Percentiles rank a stretch among this genome's conserved stretches.
These are phyloP conservation scores for Eueremaeus valkanovi DNA, from an alignment of 2,888 invertebrate species.

Conservation along the genomic window DNA sequence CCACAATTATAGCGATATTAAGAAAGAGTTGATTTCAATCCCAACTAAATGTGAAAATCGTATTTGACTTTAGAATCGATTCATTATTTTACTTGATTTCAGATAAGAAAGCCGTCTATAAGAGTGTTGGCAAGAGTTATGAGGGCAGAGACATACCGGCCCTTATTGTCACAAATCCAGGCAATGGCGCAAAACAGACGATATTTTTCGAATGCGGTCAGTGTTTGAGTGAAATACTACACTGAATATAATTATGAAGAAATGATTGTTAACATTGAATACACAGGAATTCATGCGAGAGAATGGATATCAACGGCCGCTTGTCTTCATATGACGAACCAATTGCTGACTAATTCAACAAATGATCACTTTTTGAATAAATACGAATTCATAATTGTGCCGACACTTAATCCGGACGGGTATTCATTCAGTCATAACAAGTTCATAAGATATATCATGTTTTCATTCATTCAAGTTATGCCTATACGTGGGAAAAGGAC, in stretches of 20 bases:
- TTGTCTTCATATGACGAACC: conserved; percentile 47
- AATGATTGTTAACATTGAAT: no score
- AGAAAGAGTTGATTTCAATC: neutral
- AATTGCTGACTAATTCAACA: conserved; percentile 46
- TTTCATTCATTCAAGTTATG: conserved; percentile 44
- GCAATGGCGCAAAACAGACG: conserved; percentile 45
- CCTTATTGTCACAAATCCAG: conserved; percentile 42
- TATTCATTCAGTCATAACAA: no score
- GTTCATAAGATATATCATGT: no score
- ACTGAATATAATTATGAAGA: no score
- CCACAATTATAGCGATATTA: conserved; percentile 31
- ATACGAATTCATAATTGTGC: conserved; percentile 48
- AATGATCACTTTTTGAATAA: conserved; percentile 45
- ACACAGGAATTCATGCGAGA: conserved; percentile 52
- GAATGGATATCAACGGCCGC: conserved; percentile 54
- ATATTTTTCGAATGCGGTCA: conserved; percentile 50
- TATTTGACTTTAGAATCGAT: neutral
- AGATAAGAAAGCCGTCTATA: conserved; percentile 6
- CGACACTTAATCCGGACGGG: conserved; percentile 50
- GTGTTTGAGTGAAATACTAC: no score
- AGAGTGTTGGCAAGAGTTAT: conserved; percentile 45
- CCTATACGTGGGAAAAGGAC: conserved; percentile 48
- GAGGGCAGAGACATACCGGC: conserved; percentile 46
- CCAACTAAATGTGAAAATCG: conserved; percentile 2
- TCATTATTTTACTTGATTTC: neutral